Conservation (phyloP, 2,888 invertebrate genomes). For the Agrotis puta region DNA sequence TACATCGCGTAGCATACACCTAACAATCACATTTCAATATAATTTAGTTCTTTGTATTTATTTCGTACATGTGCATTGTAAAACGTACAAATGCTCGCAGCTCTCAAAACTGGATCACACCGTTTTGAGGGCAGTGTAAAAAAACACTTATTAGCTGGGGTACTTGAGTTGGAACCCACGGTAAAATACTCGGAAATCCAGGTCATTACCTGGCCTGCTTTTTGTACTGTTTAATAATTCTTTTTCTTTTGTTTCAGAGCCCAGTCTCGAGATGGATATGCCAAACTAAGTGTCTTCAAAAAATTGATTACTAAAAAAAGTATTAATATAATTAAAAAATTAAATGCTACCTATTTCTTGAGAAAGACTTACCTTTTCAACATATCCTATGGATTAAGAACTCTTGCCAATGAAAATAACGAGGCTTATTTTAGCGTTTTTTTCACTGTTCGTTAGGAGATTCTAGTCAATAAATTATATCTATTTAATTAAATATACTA, state of each 20-base stretch:
- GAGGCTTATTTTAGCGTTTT: slow-evolving; percentile 79
- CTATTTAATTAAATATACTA: slow-evolving; percentile 21
- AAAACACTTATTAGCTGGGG: no score
- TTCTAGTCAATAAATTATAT: slow-evolving; percentile 57
- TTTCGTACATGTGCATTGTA: no score
- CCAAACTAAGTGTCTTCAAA: slow-evolving; percentile 74
- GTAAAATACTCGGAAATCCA: no score
- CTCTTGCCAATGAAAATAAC: slow-evolving; percentile 71
- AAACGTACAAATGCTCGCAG: background rate
- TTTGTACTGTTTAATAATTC: background rate
- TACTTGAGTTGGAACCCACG: no score
- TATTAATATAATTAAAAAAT: slow-evolving; percentile 34
- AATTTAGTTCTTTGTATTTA: background rate
- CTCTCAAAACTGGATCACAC: no score
- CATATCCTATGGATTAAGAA: slow-evolving; percentile 79
- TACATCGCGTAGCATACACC: background rate
- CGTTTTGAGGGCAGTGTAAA: no score
- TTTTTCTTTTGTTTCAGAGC: slow-evolving; percentile 75
- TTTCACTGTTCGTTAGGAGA: slow-evolving; percentile 53
- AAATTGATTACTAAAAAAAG: slow-evolving; percentile 56
- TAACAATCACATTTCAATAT: background rate
- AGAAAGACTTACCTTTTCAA: slow-evolving; percentile 75
- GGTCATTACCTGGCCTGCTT: no score
- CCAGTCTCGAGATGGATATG: slow-evolving; percentile 76
- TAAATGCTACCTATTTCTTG: slow-evolving; percentile 64